Evolutionary conservation across 2,797 vertebrate genomes (phyloP), one percentile per base, ranked within the genome.

Genomic region (Adelosebastes latens): DNA sequence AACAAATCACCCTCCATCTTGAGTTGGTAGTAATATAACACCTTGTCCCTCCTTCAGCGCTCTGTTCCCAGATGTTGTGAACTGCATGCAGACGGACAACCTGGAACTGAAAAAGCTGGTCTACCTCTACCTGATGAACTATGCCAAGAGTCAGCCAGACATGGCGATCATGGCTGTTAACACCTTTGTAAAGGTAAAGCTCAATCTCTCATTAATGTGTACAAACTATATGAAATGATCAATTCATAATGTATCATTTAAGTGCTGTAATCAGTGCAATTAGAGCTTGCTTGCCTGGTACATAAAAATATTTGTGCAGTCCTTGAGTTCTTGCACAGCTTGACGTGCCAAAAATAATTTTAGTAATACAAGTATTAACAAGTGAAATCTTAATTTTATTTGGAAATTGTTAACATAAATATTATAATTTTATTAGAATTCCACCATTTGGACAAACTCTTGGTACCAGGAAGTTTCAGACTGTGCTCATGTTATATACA

Each of bases 131-230:
- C 93, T 99, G 92, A 99, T 99, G 98, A 99, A 99, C 94, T 99
- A 99, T 0, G 98, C 98, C 92, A 99, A 99, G 93, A 99, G 98
- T 91, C 98, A 99, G 90, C 98, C 98, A 0, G 98, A 99, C 93
- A 99, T 99, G 98, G 98, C 98, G 73, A 99, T 99, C 84, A 99
- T 99, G 98, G 98, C 98, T 3, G 98, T 99, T 62, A 99, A 99
- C 95, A 99, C 98, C 49, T 99, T 99, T 5, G 98, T 99, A 49
- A 99, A 99, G 97, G 98, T 99, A 90, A 39, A 39, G 1, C 31
- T 72, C 27, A 72, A 11, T 58, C 24, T 58, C 0, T 72, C 20
- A 59, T 49, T 6, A 36, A 62, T 77, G 2, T 68, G 9, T 22
- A 49, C 20, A 66, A 39, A 24, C 20, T 20, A 1, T 61, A 6